A percentile compares a stretch with the other conserved stretches of the same genome.
phyloP scores from a whole-genome alignment of 2,797 vertebrate species.

The Danio choprae region DNA sequence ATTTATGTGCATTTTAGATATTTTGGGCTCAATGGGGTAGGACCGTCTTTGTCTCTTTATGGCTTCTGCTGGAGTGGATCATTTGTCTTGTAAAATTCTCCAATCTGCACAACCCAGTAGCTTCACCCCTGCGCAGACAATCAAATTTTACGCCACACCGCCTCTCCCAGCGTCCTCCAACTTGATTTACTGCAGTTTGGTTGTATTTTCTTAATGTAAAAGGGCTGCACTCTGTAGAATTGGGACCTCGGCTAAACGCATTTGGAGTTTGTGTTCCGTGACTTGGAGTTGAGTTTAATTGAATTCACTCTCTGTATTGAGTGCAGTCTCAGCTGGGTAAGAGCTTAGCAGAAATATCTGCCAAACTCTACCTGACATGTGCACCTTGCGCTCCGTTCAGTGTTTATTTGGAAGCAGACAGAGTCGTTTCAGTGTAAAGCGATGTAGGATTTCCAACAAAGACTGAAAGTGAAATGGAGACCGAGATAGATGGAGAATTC shows the following conservation, averaged over 20 bases:
- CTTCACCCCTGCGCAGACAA: conserved; percentile 1
- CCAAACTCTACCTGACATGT: conserved; percentile 14
- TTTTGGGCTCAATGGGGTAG: not conserved
- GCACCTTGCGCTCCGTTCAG: conserved; percentile 15
- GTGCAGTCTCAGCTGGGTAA: conserved; percentile 41
- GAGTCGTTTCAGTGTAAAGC: conserved; percentile 15
- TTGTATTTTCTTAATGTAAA: conserved; percentile 32
- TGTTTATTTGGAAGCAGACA: not conserved
- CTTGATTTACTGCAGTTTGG: conserved; percentile 37
- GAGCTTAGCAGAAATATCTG: conserved; percentile 32
- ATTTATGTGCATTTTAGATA: not conserved
- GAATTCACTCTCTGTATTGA: conserved; percentile 47
- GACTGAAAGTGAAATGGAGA: conserved; percentile 11
- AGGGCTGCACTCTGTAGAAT: conserved; percentile 37
- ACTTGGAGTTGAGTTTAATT: conserved; percentile 55
- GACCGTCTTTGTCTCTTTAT: not conserved
- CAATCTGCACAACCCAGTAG: not conserved
- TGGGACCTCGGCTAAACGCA: conserved; percentile 38
- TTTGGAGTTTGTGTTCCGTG: conserved; percentile 45
- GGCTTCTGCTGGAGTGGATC: conserved; percentile 23
- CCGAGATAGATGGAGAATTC: not conserved
- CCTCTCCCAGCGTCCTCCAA: conserved; percentile 5
- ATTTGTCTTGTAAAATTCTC: conserved; percentile 40
- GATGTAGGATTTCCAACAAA: not conserved
- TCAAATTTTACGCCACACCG: conserved; percentile 49